phyloP scores from a whole-genome alignment of 2,888 invertebrate species.

The Caenorhabditis imperialis region DNA sequence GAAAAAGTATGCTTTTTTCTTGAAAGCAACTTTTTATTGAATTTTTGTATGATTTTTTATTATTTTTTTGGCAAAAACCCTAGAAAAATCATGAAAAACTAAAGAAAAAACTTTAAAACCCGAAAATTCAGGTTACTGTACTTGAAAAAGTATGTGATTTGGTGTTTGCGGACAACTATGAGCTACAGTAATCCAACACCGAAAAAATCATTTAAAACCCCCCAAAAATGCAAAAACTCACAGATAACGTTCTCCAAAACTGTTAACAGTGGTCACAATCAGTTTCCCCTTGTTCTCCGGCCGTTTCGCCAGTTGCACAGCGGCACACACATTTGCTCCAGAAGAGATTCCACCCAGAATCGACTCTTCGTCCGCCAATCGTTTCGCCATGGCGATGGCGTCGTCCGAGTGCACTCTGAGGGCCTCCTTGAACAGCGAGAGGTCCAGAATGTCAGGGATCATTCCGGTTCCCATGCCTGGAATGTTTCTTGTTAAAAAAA shows the following conservation, averaged over 20 bases:
- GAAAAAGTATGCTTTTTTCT: too few relatives aligned
- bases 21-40: too few relatives aligned
- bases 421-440: slow-evolving; percentile 66
- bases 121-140: too few relatives aligned
- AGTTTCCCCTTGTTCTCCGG: slow-evolving; percentile 75
- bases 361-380: slow-evolving; percentile 73
- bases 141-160: too few relatives aligned
- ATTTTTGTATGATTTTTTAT: too few relatives aligned
- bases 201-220: slow-evolving; percentile 1
- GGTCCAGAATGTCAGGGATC: slow-evolving; percentile 71
- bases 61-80: too few relatives aligned
- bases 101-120: not conserved
- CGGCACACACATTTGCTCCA: slow-evolving; percentile 74
- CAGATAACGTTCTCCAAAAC: slow-evolving; percentile 74
- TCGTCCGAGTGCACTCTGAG: slow-evolving; percentile 69
- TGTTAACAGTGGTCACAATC: slow-evolving; percentile 72
- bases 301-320: slow-evolving; percentile 70
- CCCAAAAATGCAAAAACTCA: slow-evolving; percentile 47
- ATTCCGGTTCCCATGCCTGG: slow-evolving; percentile 71
- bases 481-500: slow-evolving; percentile 5
- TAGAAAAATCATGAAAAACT: too few relatives aligned
- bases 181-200: not conserved
- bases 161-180: not conserved
- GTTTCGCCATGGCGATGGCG: slow-evolving; percentile 73
- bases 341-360: slow-evolving; percentile 71